Percentiles rank a stretch among this genome's conserved stretches.
phyloP scores from a whole-genome alignment of 2,113 vertebrate species.

The Craseonycteris thonglongyai region DNA sequence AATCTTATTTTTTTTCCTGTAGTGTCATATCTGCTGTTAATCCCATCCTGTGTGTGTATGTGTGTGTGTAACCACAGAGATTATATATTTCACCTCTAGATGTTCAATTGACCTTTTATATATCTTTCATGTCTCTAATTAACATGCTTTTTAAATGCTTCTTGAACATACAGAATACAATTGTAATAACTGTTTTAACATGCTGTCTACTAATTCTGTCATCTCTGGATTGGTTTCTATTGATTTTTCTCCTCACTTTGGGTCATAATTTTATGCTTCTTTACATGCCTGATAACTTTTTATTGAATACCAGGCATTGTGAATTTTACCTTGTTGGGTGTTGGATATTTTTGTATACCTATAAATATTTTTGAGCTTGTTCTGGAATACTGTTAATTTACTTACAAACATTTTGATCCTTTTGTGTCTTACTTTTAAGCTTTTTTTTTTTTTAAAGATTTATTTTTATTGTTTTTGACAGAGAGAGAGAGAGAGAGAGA shows the following conservation, averaged over 20 bases:
- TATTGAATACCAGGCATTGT: background rate
- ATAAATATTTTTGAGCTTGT: slow-evolving; percentile 34
- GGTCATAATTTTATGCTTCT: background rate
- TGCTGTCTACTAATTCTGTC: background rate
- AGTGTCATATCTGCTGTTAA: background rate
- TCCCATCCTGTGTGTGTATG: background rate
- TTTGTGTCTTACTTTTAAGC: background rate
- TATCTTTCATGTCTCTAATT: background rate
- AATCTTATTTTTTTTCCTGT: background rate
- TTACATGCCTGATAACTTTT: background rate
- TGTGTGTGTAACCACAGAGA: background rate
- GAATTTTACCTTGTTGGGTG: slow-evolving; percentile 2
- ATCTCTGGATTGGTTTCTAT: background rate
- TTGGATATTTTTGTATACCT: slow-evolving; percentile 35
- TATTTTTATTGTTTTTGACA: too few species aligned
- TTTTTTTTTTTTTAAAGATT: too few species aligned
- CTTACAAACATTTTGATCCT: slow-evolving; percentile 22
- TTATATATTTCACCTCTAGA: background rate
- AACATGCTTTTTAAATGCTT: background rate
- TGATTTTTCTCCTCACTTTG: background rate
- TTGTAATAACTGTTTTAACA: background rate
- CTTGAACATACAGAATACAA: background rate
- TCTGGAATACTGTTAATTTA: slow-evolving; percentile 22
- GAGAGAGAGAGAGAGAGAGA: too few species aligned
- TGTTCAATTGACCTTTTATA: background rate